Percentiles rank a stretch among this genome's conserved stretches.
These are phyloP conservation scores for Vanessa tameamea DNA, from an alignment of 1,140 invertebrate genomes.

Conservation along the genomic window DNA sequence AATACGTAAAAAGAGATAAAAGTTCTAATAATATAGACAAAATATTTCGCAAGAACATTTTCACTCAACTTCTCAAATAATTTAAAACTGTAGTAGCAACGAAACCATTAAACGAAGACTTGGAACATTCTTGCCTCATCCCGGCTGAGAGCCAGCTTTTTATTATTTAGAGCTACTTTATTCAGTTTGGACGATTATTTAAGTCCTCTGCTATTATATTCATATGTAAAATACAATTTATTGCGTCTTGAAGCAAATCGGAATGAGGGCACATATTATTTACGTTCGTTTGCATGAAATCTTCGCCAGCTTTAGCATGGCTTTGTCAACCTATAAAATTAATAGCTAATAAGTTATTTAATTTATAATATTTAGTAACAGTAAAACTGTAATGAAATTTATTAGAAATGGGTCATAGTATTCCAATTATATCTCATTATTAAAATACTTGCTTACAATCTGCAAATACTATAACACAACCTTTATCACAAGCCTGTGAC, in stretches of 20 bases:
- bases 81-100: slow-evolving; percentile 36
- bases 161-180: slow-evolving; percentile 66
- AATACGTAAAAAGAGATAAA: too few relatives aligned
- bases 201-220: slow-evolving; percentile 44
- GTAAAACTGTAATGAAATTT: too few relatives aligned
- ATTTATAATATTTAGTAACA: too few relatives aligned
- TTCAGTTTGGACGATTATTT: slow-evolving; percentile 45
- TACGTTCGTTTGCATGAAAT: not conserved
- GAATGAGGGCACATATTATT: slow-evolving; percentile 18
- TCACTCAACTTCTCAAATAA: slow-evolving; percentile 17
- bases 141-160: slow-evolving; percentile 55
- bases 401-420: too few relatives aligned
- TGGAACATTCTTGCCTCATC: slow-evolving; percentile 50
- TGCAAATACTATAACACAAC: too few relatives aligned
- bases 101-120: slow-evolving; percentile 49
- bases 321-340: not conserved
- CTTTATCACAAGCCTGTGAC: too few relatives aligned
- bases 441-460: too few relatives aligned
- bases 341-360: too few relatives aligned
- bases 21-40: not conserved
- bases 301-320: not conserved
- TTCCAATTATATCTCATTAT: too few relatives aligned
- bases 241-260: slow-evolving; percentile 35
- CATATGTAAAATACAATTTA: slow-evolving; percentile 47
- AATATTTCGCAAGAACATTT: slow-evolving; percentile 9